A percentile compares a stretch with the other conserved stretches of the same genome.
These are phyloP conservation scores for Phyllotis vaccarum DNA, from an alignment of 2,797 vertebrate genomes.

Conservation along the genomic window DNA sequence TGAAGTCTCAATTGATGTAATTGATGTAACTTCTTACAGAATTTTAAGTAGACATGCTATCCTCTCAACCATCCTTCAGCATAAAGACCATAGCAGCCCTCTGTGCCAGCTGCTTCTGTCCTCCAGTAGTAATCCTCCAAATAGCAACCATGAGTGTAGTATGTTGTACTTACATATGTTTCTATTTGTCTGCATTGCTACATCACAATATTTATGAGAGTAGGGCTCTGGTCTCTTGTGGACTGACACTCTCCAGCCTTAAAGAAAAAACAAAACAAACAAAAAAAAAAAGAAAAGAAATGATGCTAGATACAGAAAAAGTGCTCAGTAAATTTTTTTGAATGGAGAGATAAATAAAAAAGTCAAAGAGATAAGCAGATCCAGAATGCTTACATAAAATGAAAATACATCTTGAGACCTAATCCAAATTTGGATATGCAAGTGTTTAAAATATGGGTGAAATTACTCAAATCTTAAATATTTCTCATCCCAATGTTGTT, in stretches of 20 bases:
- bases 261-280: too few relatives aligned
- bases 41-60: background rate
- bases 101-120: background rate
- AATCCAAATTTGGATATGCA: background rate
- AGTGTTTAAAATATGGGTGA: background rate
- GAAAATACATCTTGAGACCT: background rate
- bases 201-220: background rate
- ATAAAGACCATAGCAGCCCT: background rate
- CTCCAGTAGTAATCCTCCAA: background rate
- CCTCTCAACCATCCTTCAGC: background rate
- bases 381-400: background rate
- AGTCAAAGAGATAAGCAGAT: background rate
- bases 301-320: background rate
- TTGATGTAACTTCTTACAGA: background rate
- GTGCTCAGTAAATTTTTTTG: background rate
- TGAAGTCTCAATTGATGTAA: background rate
- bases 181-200: background rate
- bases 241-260: background rate
- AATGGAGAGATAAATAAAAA: background rate
- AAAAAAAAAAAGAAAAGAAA: background rate
- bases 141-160: background rate
- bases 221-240: background rate
- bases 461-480: background rate
- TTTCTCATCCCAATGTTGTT: background rate
- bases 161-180: background rate